A percentile compares a stretch with the other conserved stretches of the same genome.
phyloP scores from a whole-genome alignment of 2,888 invertebrate species.

The Nomada goodeniana region DNA sequence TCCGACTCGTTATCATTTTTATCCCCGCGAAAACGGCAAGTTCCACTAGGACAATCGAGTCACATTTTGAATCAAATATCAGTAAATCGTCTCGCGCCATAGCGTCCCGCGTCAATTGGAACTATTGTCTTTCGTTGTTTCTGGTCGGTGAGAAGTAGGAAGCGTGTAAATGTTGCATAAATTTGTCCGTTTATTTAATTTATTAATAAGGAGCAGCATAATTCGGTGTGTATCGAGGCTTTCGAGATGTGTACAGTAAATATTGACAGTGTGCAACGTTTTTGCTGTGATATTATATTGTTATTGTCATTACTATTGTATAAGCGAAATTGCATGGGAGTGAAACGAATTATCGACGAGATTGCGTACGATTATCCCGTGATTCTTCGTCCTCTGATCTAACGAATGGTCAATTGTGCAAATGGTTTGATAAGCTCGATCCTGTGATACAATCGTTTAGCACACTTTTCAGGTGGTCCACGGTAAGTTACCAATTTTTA shows the following conservation, averaged over 20 bases:
- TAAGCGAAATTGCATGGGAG: constrained; percentile 53
- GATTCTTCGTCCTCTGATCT: not conserved
- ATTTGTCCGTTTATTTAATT: not conserved
- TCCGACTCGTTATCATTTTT: constrained; percentile 33
- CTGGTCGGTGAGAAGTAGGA: no score
- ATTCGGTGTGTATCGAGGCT: not conserved
- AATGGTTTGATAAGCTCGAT: not conserved
- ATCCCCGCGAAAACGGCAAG: not conserved
- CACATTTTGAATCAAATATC: not conserved
- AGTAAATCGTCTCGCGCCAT: no score
- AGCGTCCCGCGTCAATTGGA: no score
- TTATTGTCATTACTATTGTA: constrained; percentile 8
- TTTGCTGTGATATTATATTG: constrained; percentile 14
- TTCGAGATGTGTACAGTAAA: constrained; percentile 20
- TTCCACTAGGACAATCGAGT: not conserved
- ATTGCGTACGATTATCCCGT: constrained; percentile 12
- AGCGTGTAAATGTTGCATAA: no score
- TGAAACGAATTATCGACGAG: constrained; percentile 35
- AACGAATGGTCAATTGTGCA: constrained; percentile 8
- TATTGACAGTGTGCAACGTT: constrained; percentile 27
- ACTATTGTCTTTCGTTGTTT: not conserved
- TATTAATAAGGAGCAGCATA: not conserved
- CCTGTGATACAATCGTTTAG: not conserved
- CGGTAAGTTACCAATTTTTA: constrained; percentile 57
- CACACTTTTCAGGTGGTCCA: constrained; percentile 25